Evolutionary conservation across 2,113 vertebrate species (phyloP).

Genomic region (Petaurus breviceps): DNA sequence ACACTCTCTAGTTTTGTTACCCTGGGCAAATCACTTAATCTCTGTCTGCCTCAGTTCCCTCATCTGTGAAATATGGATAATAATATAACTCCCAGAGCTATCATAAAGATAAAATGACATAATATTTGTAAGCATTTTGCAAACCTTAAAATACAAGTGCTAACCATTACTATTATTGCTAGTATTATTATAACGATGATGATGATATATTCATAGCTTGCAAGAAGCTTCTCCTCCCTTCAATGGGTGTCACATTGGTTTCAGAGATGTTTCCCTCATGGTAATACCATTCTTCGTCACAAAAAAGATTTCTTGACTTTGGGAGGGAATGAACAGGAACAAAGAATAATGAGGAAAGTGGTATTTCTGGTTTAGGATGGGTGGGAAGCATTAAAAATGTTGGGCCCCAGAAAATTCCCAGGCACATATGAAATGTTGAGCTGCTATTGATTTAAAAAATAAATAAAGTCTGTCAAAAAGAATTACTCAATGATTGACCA

Average conservation of each 20-base stretch:
- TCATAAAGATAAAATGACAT: background rate
- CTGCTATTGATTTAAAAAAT: background rate
- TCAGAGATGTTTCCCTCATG: background rate
- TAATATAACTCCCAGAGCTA: background rate
- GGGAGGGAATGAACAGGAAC: background rate
- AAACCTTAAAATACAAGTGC: background rate
- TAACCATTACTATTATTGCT: background rate
- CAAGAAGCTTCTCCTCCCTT: background rate
- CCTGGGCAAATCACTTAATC: background rate
- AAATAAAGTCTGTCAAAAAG: conserved; percentile 14
- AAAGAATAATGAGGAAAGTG: background rate
- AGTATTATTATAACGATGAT: background rate
- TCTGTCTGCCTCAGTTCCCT: background rate
- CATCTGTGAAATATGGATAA: background rate
- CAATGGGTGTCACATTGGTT: background rate
- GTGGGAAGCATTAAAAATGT: background rate
- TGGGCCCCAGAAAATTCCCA: background rate
- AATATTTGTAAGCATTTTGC: background rate
- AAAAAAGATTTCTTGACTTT: background rate
- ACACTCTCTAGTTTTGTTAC: background rate
- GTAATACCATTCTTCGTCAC: background rate
- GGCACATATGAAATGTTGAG: background rate
- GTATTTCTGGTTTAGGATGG: background rate
- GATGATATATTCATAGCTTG: background rate
- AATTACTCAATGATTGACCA: background rate